Conservation (phyloP, 2,888 invertebrate species). For the Eupithecia pulchellata region DNA sequence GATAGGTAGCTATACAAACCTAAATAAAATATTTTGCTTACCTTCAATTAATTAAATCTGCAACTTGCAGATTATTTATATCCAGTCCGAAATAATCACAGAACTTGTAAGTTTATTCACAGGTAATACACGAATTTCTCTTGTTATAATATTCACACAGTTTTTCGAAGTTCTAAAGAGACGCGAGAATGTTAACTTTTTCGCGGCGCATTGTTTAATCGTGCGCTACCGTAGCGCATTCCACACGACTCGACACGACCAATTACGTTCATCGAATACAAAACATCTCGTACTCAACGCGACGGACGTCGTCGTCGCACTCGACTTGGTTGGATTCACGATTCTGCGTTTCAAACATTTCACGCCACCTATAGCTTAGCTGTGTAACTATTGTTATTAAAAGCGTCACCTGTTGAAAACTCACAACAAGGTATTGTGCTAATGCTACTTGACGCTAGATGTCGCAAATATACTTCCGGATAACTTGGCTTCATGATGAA, state of each 20-base stretch:
- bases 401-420: constrained; percentile 46
- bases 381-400: constrained; percentile 19
- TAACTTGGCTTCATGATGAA: background rate
- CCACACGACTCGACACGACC: constrained; percentile 68
- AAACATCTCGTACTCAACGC: constrained; percentile 53
- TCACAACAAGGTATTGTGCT: background rate
- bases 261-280: constrained; percentile 78
- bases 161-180: constrained; percentile 68
- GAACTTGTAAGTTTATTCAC: constrained; percentile 61
- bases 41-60: constrained; percentile 54
- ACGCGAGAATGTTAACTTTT: constrained; percentile 71
- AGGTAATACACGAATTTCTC: constrained; percentile 70
- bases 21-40: constrained; percentile 52
- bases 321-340: constrained; percentile 16
- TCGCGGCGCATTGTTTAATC: constrained; percentile 70
- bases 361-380: constrained; percentile 53
- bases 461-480: constrained; percentile 31
- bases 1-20: background rate
- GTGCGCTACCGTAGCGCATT: constrained; percentile 68
- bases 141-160: constrained; percentile 70
- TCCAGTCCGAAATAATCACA: constrained; percentile 64
- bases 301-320: background rate
- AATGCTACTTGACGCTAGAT: constrained; percentile 51
- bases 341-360: background rate
- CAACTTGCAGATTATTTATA: constrained; percentile 50